Base-by-base conservation (phyloP, 2,113 vertebrate species). In the Cathartes aura region DNA sequence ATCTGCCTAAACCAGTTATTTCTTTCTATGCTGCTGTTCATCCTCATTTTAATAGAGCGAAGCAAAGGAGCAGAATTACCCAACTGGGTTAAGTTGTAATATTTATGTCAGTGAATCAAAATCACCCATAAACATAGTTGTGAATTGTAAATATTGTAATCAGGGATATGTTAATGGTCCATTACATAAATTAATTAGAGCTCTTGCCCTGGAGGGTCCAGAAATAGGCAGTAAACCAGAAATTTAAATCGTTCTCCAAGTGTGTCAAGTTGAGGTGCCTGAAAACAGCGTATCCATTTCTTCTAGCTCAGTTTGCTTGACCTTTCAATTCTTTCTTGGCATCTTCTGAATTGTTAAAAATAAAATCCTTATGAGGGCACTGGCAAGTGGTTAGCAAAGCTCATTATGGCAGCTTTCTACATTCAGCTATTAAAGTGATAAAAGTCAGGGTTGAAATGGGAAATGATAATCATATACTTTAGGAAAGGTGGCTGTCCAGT, bases 301-400 rank as follows among this genome's bases (percentile, higher is more conserved):
- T 90, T 96, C 68, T 85, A 82, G 89, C 95, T 96, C 93, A 82
- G 87, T 96, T 96, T 95, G 95, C 96, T 87, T 97, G 95, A 97
- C 97, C 96, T 96, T 96, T 96, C 64, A 45, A 70, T 79, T 93
- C 93, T 96, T 97, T 85, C 95, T 96, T 95, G 94, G 97, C 96
- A 73, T 96, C 94, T 96, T 87, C 89, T 68, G 50, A 89, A 97
- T 93, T 4, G 73, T 95, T 97, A 97, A 97, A 97, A 97, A 96
- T 97, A 97, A 97, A 97, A 97, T 93, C 96, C 95, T 97, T 96
- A 94, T 96, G 94, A 90, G 89, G 94, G n/a, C 84, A 73, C 81
- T 66, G 70, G 87, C 94, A 94, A 87, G 70, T 38, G 76, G 36
- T 62, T 91, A 76, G 91, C 78, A 70, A 29, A 68, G 83, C 74